These are phyloP conservation scores for Hypomecis atomaria DNA, from an alignment of 2,888 invertebrate species.

Conservation along the genomic window DNA sequence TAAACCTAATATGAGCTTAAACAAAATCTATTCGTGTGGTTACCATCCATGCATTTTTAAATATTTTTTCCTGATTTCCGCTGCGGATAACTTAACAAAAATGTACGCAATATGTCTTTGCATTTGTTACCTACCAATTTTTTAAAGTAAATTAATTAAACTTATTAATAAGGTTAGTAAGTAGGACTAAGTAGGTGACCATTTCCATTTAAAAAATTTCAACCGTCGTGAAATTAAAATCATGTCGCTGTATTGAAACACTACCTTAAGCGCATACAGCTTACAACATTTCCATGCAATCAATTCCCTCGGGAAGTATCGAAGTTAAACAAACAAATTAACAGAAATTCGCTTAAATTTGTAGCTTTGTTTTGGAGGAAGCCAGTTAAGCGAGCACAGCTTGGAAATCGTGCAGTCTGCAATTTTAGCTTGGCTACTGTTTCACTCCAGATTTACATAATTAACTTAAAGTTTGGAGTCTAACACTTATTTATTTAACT, in stretches of 20 bases:
- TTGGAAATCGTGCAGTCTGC: constrained; percentile 10
- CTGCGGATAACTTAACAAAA: too few relatives aligned
- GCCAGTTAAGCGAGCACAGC: neutral
- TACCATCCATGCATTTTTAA: too few relatives aligned
- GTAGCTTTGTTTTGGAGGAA: constrained; percentile 34
- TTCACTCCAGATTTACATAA: constrained; percentile 1
- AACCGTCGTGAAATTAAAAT: too few relatives aligned
- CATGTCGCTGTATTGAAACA: constrained; percentile 14
- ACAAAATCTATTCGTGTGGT: too few relatives aligned
- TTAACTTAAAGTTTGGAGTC: neutral
- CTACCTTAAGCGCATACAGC: constrained; percentile 23
- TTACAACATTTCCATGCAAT: constrained; percentile 39
- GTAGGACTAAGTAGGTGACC: too few relatives aligned
- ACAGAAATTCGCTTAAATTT: constrained; percentile 35
- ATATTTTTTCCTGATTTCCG: too few relatives aligned
- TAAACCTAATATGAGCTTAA: too few relatives aligned
- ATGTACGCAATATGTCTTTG: too few relatives aligned
- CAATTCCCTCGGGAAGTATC: constrained; percentile 36
- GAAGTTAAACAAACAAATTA: constrained; percentile 39
- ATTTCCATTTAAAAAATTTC: too few relatives aligned
- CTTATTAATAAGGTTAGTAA: too few relatives aligned
- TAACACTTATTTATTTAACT: neutral
- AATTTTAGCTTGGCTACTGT: constrained; percentile 4
- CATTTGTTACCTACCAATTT: too few relatives aligned
- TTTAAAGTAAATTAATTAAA: too few relatives aligned